These are phyloP conservation scores for Nipponia nippon DNA, from an alignment of 2,113 vertebrate genomes.

Conservation along the genomic window DNA sequence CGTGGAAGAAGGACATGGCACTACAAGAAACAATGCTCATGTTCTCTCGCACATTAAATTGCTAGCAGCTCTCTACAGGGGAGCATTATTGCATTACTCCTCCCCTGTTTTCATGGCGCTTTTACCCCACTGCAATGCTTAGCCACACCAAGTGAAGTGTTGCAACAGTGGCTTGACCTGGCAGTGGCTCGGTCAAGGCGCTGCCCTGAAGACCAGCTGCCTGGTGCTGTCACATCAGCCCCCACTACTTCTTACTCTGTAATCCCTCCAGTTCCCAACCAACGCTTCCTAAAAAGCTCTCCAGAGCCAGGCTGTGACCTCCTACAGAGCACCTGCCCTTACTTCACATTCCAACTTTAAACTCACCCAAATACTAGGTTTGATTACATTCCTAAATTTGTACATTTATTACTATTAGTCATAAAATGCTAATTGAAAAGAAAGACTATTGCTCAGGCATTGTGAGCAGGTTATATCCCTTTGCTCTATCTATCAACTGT, in stretches of 20 bases:
- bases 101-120: neutral
- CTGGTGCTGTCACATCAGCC: neutral
- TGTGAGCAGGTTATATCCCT: neutral
- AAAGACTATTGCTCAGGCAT: neutral
- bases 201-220: neutral
- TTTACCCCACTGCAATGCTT: neutral
- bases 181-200: neutral
- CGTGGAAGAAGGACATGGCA: fast-evolving
- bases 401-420: neutral
- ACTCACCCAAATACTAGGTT: neutral
- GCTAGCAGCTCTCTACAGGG: neutral
- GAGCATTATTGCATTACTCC: neutral
- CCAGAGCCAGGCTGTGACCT: neutral
- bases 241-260: neutral
- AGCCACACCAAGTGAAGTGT: neutral
- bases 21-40: neutral
- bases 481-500: neutral
- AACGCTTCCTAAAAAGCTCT: neutral
- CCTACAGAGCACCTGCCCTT: neutral
- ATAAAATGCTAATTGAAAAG: neutral
- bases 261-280: neutral
- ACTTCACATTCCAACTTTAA: neutral
- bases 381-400: neutral
- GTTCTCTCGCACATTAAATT: neutral
- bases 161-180: neutral